phyloP scores from a whole-genome alignment of 2,797 vertebrate genomes.

The Chromis chromis region DNA sequence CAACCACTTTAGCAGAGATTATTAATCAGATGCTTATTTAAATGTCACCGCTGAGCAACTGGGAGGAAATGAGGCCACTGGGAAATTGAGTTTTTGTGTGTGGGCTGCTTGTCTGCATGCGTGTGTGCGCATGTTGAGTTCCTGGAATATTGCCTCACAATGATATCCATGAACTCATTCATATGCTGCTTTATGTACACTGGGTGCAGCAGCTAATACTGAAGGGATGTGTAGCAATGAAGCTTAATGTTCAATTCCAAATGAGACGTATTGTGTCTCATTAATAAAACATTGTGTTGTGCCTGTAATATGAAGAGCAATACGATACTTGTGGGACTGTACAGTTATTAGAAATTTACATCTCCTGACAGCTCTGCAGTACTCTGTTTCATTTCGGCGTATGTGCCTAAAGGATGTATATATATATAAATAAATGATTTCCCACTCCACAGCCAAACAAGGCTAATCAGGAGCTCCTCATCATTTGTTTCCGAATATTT shows the following conservation, averaged over 20 bases:
- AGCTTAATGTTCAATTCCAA: conserved; percentile 48
- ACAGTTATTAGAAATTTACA: conserved; percentile 56
- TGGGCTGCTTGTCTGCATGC: conserved; percentile 18
- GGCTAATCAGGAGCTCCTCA: conserved; percentile 35
- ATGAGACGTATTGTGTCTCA: conserved; percentile 56
- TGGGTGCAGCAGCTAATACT: conserved; percentile 32
- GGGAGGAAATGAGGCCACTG: conserved; percentile 76
- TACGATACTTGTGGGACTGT: conserved; percentile 48
- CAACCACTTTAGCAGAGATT: conserved; percentile 82
- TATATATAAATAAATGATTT: conserved; percentile 34
- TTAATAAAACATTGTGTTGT: conserved; percentile 69
- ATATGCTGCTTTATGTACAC: conserved; percentile 45
- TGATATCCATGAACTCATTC: conserved; percentile 49
- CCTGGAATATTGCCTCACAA: conserved; percentile 42
- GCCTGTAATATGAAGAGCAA: conserved; percentile 50
- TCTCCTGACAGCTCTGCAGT: conserved; percentile 46
- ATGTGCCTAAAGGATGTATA: conserved; percentile 3
- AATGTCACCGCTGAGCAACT: conserved; percentile 73
- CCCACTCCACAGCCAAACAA: conserved; percentile 19
- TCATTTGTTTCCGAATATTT: conserved; percentile 41
- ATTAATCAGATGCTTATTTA: conserved; percentile 86
- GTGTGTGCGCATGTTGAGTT: conserved; percentile 25
- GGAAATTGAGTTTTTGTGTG: conserved; percentile 70
- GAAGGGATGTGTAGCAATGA: conserved; percentile 29
- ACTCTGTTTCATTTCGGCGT: conserved; percentile 34